These are phyloP conservation scores for Atrichornis clamosus DNA, from an alignment of 2,113 vertebrate species.

Conservation along the genomic window DNA sequence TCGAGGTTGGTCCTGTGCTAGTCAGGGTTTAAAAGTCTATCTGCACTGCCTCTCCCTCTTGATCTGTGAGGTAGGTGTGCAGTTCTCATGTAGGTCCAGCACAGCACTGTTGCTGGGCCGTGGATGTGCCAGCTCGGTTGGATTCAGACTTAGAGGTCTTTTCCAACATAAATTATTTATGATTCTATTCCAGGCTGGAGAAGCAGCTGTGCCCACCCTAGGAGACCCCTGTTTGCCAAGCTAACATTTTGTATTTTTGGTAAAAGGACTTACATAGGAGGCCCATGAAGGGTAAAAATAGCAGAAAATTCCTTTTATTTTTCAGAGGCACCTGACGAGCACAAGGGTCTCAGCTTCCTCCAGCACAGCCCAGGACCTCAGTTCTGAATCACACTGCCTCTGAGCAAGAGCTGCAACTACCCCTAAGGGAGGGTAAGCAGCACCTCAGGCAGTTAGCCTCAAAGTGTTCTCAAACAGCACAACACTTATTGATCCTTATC, in stretches of 20 bases:
- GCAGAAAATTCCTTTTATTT: background rate
- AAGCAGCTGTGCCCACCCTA: background rate
- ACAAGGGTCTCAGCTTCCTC: background rate
- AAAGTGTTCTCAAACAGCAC: background rate
- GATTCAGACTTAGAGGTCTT: background rate
- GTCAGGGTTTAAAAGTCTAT: background rate
- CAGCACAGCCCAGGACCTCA: background rate
- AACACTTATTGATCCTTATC: background rate
- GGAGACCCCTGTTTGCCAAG: background rate
- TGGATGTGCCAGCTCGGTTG: background rate
- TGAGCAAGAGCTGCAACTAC: background rate
- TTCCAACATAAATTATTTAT: background rate
- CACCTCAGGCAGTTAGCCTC: no score
- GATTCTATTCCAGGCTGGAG: background rate
- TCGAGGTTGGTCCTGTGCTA: background rate
- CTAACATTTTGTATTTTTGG: background rate
- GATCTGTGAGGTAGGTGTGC: accelerated
- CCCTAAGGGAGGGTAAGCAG: background rate
- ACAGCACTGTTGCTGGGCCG: accelerated
- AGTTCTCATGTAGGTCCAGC: accelerated
- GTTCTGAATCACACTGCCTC: background rate
- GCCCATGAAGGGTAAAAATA: accelerated
- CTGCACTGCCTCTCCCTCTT: background rate
- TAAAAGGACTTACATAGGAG: accelerated
- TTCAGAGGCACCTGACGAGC: background rate